Base-by-base conservation (phyloP, 2,888 invertebrate species). In the Zeuzera pyrina region DNA sequence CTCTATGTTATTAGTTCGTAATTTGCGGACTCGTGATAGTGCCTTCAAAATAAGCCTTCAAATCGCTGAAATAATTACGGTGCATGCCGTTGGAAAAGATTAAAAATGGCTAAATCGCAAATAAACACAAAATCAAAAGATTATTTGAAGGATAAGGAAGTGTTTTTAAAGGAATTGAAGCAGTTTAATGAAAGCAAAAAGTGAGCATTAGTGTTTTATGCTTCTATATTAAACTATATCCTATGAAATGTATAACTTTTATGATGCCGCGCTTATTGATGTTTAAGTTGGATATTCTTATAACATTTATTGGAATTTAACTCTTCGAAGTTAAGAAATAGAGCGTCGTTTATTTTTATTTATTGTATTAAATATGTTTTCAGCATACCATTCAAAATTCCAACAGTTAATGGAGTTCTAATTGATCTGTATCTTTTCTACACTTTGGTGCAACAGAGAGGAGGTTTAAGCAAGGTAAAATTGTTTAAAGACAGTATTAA, bases 391-490 rank as follows among this genome's bases (percentile, higher is more conserved):
- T 70, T 56, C 38, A 79, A 73, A 49, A 51, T 86, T 15, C 92
- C 94, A 2, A 85, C 89, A 64, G 90, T 98, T 40, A 94, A 93
- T 84, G 97, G 97, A 35, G 89, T 91, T 57, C 93, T 94, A 72
- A 89, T 98, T 60, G 97, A 98, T 85, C 87, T 98, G 47, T 95
- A 92, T 79, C 87, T 91, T 41, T 88, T 98, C 49, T 98, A 98
- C 78, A 90, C 90, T 53, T 88, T 95, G 63, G 98, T 98, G 31
- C 95, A 94, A 52, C 91, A 91, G 43, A 87, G 93, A 56, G 98
- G 98, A 52, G 98, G 98, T 52, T 93, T 97, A 88, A 89, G 94
- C 51, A 98, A 95, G 91, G 98, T 97, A 73, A 83, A 71, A 60
- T 29, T 31, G 14, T 21, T 10, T 30, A 12, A 3, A 32, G 12